phyloP scores from a whole-genome alignment of 2,888 invertebrate genomes.

The Unio pictorum region DNA sequence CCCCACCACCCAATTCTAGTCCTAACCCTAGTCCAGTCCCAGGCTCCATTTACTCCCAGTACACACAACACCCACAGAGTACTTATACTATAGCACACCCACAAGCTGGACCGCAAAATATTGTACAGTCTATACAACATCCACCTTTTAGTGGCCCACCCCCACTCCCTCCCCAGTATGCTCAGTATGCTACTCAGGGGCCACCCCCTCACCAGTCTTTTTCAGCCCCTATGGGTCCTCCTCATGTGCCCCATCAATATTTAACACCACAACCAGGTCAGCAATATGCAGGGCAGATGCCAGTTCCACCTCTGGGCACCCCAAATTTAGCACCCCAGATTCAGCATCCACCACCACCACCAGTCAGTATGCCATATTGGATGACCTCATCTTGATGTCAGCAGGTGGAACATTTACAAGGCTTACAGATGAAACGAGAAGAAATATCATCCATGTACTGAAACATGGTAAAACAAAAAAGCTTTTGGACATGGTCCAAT shows the following conservation, averaged over 20 bases:
- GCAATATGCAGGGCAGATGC: slow-evolving; percentile 1
- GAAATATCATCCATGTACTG: no score
- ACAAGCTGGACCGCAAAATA: no score
- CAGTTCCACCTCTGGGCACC: slow-evolving; percentile 4
- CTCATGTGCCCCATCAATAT: slow-evolving; percentile 23
- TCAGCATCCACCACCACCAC: slow-evolving; percentile 4
- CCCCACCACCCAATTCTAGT: slow-evolving; percentile 3
- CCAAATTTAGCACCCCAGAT: slow-evolving; percentile 2
- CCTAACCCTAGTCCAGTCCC: slow-evolving; percentile 1
- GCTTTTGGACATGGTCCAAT: no score
- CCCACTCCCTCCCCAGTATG: slow-evolving; percentile 7
- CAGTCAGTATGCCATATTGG: background rate
- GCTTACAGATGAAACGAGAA: no score
- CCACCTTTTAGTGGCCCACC: slow-evolving; percentile 5
- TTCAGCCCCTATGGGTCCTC: slow-evolving; percentile 18
- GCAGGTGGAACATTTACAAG: no score
- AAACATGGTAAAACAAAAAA: no score
- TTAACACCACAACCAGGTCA: slow-evolving; percentile 11
- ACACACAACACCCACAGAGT: no score
- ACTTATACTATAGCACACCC: no score
- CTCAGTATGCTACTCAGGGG: background rate
- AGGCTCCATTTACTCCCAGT: no score
- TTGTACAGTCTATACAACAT: slow-evolving; percentile 6
- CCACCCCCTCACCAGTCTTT: slow-evolving; percentile 18
- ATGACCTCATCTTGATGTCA: no score